A percentile compares a stretch with the other conserved stretches of the same genome.
Evolutionary conservation across 2,797 vertebrate genomes (phyloP).

Genomic region (Synaphobranchus kaupii): DNA sequence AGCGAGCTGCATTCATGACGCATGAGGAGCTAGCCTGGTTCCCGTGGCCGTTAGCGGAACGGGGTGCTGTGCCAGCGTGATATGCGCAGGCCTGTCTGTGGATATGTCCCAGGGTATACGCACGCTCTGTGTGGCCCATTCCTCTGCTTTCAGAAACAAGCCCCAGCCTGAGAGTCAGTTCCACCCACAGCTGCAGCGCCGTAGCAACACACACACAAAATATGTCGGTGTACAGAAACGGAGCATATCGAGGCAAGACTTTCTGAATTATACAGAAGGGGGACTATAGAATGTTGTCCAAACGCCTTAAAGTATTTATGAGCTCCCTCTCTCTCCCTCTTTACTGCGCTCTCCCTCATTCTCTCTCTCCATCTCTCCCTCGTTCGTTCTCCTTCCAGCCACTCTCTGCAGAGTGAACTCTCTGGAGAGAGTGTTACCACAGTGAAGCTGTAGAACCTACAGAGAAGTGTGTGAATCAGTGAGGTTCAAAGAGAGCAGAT

Average conservation of each 20-base stretch:
- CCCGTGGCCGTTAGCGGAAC: conserved; percentile 46
- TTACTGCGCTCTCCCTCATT: background rate
- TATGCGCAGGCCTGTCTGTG: background rate
- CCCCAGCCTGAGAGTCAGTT: background rate
- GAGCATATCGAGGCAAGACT: background rate
- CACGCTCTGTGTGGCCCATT: background rate
- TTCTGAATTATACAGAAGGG: conserved; percentile 29
- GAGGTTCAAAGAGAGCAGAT: background rate
- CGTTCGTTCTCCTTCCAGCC: background rate
- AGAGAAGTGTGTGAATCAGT: background rate
- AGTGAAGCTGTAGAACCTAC: background rate
- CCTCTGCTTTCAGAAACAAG: background rate
- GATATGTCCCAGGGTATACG: background rate
- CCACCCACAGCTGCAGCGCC: background rate
- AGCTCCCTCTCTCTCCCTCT: background rate
- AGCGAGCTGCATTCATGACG: conserved; percentile 59
- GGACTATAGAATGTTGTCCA: background rate
- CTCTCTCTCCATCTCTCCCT: background rate
- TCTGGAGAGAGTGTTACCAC: background rate
- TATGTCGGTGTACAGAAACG: background rate
- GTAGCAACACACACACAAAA: background rate
- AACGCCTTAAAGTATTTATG: conserved; percentile 10
- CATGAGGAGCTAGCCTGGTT: conserved; percentile 61
- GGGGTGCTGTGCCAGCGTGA: background rate
- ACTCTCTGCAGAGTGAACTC: background rate